Evolutionary conservation across 1,140 invertebrate species (phyloP).

Genomic region (Ylistrum balloti): DNA sequence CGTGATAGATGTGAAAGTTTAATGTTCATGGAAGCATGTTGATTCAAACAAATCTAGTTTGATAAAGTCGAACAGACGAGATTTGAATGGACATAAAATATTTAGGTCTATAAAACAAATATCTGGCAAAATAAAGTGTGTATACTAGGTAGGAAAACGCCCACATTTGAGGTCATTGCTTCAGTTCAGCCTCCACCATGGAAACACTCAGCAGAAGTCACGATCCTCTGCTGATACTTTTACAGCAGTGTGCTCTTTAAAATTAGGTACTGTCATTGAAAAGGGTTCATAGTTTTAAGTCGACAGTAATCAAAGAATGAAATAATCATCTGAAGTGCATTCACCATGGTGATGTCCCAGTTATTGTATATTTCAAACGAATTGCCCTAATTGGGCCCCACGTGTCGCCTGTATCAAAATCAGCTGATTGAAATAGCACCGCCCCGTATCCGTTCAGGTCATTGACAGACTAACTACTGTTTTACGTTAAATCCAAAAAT

Average conservation of each 20-base stretch:
- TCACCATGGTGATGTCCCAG: background rate
- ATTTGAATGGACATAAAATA: too few relatives aligned
- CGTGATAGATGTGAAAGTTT: too few relatives aligned
- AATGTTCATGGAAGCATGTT: too few relatives aligned
- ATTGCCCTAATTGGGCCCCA: background rate
- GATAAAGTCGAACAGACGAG: too few relatives aligned
- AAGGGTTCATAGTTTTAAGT: too few relatives aligned
- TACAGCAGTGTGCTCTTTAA: background rate
- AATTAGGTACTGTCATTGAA: background rate
- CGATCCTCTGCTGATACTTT: background rate
- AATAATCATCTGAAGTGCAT: background rate
- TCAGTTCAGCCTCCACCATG: background rate
- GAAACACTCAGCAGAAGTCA: background rate
- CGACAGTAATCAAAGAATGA: background rate
- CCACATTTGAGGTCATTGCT: background rate
- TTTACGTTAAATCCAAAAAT: slow-evolving; percentile 21
- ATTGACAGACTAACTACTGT: background rate
- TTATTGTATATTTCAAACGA: background rate
- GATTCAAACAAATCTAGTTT: too few relatives aligned
- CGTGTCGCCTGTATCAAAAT: background rate
- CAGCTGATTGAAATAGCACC: background rate
- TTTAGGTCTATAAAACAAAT: too few relatives aligned
- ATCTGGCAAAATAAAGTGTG: too few relatives aligned
- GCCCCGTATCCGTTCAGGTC: slow-evolving; percentile 17
- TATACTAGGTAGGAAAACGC: background rate